Base-by-base conservation (phyloP, 2,113 vertebrate species). In the Triplophysa dalaica region DNA sequence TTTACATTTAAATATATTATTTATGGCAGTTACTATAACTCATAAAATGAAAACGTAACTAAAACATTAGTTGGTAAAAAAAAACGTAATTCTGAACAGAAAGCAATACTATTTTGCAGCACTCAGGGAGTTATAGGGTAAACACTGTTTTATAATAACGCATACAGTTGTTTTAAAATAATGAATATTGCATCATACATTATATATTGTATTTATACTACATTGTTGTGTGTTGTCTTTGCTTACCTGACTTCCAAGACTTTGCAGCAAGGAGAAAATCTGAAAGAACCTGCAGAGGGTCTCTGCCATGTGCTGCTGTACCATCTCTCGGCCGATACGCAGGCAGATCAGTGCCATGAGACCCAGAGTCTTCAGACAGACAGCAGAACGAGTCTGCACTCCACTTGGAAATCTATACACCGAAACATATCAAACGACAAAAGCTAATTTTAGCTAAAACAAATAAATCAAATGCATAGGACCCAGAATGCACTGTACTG, bases 301-400 rank as follows among this genome's bases (percentile, higher is more conserved):
- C 77, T 97, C 93, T 0, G 95, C 94, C 88, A 99, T 93, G 88
- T 99, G 96, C 89, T 95, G 96, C 85, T 97, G 96, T 81, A 98
- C 97, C 97, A 98, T 99, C 93, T 99, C 97, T 82, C 95, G 94
- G 77, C 98, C 98, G 0, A 99, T 98, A 58, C 98, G 92, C 86
- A 98, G 88, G 85, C 96, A 98, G 87, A 99, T 97, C 85, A 99
- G 92, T 45, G 95, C 96, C 72, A 98, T 95, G 4, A 99, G 92
- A 86, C 96, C 95, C 88, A 98, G 92, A 24, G 95, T 97, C 91
- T 99, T 99, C 74, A 98, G 79, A 56, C 98, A 99, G 78, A 99
- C 86, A 1, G 93, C 94, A 12, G 92, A 87, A n/a, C 98, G 96
- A 19, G 95, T 95, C 89, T 98, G 97, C 82, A 94, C 94, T 63